Conservation (phyloP, 2,797 vertebrate genomes). For the Borostomias antarcticus region DNA sequence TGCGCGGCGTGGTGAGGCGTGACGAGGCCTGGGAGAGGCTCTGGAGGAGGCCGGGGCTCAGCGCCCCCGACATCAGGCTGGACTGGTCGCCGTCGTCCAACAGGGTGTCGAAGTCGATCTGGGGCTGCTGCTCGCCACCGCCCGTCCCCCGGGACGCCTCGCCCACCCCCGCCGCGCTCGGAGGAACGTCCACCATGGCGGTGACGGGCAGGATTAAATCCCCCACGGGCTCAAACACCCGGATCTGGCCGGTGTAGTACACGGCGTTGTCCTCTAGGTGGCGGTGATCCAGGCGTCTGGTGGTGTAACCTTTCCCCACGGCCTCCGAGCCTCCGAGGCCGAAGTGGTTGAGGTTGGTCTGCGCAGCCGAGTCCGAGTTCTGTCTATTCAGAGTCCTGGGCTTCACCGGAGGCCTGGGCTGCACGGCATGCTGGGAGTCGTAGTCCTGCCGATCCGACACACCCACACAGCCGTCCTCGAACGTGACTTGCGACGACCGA, state of each 20-base stretch:
- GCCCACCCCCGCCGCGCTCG: constrained; percentile 37
- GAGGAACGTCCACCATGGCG: constrained; percentile 23
- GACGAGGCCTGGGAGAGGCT: constrained; percentile 89
- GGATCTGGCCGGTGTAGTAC: constrained; percentile 88
- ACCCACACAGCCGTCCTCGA: constrained; percentile 55
- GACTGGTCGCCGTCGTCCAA: constrained; percentile 90
- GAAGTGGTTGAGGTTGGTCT: constrained; percentile 60
- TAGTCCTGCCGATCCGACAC: constrained; percentile 73
- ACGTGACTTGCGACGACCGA: constrained; percentile 43
- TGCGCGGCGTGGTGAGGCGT: constrained; percentile 88
- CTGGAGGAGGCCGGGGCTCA: constrained; percentile 88
- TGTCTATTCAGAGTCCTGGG: constrained; percentile 67
- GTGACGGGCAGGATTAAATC: constrained; percentile 59
- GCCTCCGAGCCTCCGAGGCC: constrained; percentile 66
- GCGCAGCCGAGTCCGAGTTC: constrained; percentile 61
- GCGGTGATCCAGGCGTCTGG: constrained; percentile 33
- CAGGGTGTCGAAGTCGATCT: constrained; percentile 89
- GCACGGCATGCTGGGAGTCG: constrained; percentile 70
- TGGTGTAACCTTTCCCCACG: constrained; percentile 56
- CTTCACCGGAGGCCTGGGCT: constrained; percentile 79
- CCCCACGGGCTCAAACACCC: constrained; percentile 81
- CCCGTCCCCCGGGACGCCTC: constrained; percentile 69
- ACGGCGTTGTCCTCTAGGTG: constrained; percentile 60
- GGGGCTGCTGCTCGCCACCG: too few relatives aligned
- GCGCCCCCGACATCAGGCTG: constrained; percentile 85